Base-by-base conservation (phyloP, 2,888 invertebrate species). In the Lasioglossum marginatum region DNA sequence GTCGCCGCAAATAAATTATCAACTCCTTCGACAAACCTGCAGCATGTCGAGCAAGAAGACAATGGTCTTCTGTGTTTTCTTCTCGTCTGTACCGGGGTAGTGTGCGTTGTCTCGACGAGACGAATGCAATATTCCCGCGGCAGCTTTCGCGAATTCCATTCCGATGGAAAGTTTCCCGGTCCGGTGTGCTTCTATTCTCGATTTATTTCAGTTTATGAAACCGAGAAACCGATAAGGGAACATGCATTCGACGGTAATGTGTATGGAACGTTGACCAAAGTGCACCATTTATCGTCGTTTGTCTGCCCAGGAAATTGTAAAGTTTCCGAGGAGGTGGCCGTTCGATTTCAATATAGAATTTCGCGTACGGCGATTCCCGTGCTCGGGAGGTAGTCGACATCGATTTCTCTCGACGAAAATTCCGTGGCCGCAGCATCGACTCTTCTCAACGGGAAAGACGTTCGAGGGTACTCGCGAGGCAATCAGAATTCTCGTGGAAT, bases 261-360 rank as follows among this genome's bases (percentile, higher is more conserved):
- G 57, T 76, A 76, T 82, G 66, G 57, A 77, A 79, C 82, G 85
- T 89, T 81, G 85, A 82, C 89, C 85, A 84, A 87, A 89, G 88
- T 77, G 82, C 85, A 63, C 75, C 85, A 85, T 87, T 89, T 85
- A 87, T 80, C 77, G 83, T 83, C 70, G 70, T 83, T 68, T 74
- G 78, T 78, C 71, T 86, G 82, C 77, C 57, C 71, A 68, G 77
- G 85, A 85, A 89, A 81, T 83, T 85, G 82, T 81, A 87, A 89
- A 85, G 89, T 87, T 88, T 76, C 73, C 82, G 68, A 45, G 82
- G n/a, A 68, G 71, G 63, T 75, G 63, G 40, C 70, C 40, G 74
- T 83, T 76, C 84, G 77, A 82, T 77, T 82, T 82, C 79, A 72
- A 74, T 75, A 75, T 74, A 79, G 81, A 81, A 86, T 90, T 88